Base-by-base conservation (phyloP, 2,888 invertebrate species). In the Helleia helle region DNA sequence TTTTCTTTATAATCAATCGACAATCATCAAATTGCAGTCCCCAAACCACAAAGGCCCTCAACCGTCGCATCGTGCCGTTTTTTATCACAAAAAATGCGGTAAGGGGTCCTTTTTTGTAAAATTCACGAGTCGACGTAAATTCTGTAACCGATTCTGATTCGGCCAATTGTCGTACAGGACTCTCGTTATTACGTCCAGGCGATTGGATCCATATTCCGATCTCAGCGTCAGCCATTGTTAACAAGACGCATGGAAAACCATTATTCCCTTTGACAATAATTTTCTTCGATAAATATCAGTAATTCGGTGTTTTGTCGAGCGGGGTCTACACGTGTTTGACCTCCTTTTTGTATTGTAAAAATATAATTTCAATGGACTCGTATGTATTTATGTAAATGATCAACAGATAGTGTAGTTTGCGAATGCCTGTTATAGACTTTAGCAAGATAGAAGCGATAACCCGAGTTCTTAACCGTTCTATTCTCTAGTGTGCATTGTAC, bases 61-160 rank as follows among this genome's bases (percentile, higher is more conserved):
- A n/a, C n/a, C n/a, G n/a, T n/a, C n/a, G n/a, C n/a, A n/a, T n/a
- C n/a, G n/a, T n/a, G n/a, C n/a, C n/a, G n/a, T n/a, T n/a, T n/a
- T n/a, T n/a, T n/a, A n/a, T 8, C 22, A 22, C 22, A 22, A 22
- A 22, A n/a, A 22, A 22, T 2, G 22, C 22, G 8, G 22, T 5
- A 59, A 69, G 65, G 59, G 64, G 62, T 55, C 63, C 65, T 65
- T 66, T 71, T 71, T 69, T 22, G 59, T 25, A n/a, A 43, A 49
- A 51, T 49, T 51, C 48, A 53, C 46, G 50, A 47, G n/a, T n/a
- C 46, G 18, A 30, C 40, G 40, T 43, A 36, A 44, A 47, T 9
- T 22, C 6, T 30, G 37, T 41, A 34, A 36, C 40, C 36, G 39
- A 42, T 34, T 36, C 29, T 48, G 49, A 52, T 50, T 47, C 47